These are phyloP conservation scores for Potorous gilbertii DNA, from an alignment of 2,797 vertebrate species.

Conservation along the genomic window DNA sequence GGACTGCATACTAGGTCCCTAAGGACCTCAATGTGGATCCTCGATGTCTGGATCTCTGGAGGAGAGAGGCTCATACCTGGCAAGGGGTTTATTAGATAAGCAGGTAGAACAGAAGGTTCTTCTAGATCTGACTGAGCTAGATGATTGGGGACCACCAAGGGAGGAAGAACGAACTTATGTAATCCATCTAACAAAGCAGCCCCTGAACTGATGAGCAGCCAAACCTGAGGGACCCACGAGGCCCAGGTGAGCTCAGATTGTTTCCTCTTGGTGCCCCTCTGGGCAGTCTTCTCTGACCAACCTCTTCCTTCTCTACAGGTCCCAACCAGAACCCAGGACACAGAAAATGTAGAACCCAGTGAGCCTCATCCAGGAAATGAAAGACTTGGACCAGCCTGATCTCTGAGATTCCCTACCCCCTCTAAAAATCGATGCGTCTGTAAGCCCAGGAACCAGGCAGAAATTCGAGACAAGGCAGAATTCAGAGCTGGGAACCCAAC, in stretches of 20 bases:
- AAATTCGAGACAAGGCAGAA: background rate
- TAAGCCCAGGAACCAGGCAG: background rate
- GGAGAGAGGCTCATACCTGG: background rate
- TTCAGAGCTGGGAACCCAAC: background rate
- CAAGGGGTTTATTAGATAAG: background rate
- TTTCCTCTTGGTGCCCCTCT: background rate
- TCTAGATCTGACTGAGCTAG: background rate
- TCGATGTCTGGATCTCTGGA: background rate
- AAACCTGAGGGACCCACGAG: conserved; percentile 9
- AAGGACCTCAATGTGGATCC: background rate
- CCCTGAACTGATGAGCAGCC: background rate
- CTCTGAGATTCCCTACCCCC: background rate
- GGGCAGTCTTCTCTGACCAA: background rate
- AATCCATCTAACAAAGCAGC: background rate
- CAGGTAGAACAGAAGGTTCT: background rate
- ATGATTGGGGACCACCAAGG: background rate
- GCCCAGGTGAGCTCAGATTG: conserved; percentile 41
- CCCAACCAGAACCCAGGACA: background rate
- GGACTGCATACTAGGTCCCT: background rate
- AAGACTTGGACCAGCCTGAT: background rate
- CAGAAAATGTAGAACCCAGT: background rate
- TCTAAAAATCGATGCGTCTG: background rate
- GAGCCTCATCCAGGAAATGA: background rate
- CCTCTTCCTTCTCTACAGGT: background rate
- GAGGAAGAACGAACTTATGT: background rate